Evolutionary conservation across 2,888 invertebrate species (phyloP).

Genomic region (Glaucopsyche alexis): DNA sequence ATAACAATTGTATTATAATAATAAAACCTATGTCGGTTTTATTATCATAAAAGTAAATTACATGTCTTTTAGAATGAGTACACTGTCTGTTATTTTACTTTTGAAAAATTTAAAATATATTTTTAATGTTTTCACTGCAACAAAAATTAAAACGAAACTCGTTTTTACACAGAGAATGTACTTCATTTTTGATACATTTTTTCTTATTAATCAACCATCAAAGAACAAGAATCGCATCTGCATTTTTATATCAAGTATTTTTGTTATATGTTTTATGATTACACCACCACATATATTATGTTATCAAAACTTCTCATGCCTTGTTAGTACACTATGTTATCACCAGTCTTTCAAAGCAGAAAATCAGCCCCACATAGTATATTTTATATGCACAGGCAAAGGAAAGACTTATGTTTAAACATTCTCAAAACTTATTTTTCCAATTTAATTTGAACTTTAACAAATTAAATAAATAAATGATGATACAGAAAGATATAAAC

Average conservation of each 20-base stretch:
- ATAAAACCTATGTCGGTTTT: no score
- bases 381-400: not conserved
- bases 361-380: conserved; percentile 1
- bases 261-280: not conserved
- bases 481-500: not conserved
- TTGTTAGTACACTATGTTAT: not conserved
- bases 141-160: no score
- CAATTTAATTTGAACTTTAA: not conserved
- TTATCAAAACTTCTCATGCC: not conserved
- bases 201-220: no score
- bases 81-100: no score
- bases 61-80: no score
- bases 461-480: not conserved
- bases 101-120: no score
- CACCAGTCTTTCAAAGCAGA: not conserved
- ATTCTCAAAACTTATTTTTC: not conserved
- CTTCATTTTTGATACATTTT: not conserved
- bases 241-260: not conserved
- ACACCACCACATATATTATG: not conserved
- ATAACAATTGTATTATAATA: no score
- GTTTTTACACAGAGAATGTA: not conserved
- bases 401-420: not conserved
- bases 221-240: conserved; percentile 1
- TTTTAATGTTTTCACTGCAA: no score
- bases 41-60: no score